Conservation (phyloP, 2,888 invertebrate species). For the Empis livida region DNA sequence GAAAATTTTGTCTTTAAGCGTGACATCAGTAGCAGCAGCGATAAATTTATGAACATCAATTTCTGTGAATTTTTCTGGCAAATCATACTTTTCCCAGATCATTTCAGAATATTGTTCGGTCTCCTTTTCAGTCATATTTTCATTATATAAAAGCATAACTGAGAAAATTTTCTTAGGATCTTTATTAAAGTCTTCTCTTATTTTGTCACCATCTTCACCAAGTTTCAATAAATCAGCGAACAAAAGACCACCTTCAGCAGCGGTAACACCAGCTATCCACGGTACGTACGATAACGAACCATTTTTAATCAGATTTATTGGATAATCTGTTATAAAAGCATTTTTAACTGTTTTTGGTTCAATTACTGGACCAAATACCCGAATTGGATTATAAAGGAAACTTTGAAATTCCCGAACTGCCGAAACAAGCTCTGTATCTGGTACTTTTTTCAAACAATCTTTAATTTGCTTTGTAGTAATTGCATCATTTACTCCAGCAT, state of each 20-base stretch:
- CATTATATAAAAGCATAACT: conserved; percentile 45
- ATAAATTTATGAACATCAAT: background rate
- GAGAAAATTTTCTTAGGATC: conserved; percentile 46
- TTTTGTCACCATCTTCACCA: background rate
- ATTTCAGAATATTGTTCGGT: background rate
- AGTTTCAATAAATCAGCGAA: conserved; percentile 31
- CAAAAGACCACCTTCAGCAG: conserved; percentile 59
- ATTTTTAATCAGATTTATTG: conserved; percentile 43
- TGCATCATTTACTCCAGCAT: conserved; percentile 53
- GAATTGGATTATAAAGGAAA: conserved; percentile 40
- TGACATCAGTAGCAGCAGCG: background rate
- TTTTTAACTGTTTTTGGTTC: conserved; percentile 38
- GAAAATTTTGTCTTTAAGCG: background rate
- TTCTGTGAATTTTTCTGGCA: background rate
- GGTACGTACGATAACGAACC: conserved; percentile 49
- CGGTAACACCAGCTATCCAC: conserved; percentile 50
- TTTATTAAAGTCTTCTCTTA: conserved; percentile 24
- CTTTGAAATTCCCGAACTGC: too few species aligned
- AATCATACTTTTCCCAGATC: background rate
- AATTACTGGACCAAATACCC: conserved; percentile 54
- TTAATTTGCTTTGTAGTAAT: conserved; percentile 45
- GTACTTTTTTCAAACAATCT: conserved; percentile 47
- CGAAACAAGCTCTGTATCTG: conserved; percentile 42
- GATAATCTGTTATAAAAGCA: conserved; percentile 51
- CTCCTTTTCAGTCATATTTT: conserved; percentile 16